Conservation (phyloP, 2,888 invertebrate species). For the Nemotelus nigrinus region DNA sequence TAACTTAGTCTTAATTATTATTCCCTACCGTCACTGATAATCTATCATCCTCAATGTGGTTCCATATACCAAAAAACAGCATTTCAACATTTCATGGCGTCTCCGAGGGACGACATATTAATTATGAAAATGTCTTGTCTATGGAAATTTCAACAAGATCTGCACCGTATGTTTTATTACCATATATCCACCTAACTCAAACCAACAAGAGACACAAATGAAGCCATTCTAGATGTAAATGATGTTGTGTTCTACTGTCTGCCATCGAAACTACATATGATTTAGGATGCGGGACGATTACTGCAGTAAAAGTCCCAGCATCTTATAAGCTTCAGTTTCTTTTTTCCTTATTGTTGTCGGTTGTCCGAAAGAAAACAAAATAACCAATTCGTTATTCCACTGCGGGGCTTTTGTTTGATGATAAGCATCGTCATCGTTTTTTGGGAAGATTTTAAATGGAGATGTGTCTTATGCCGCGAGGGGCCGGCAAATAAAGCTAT, state of each 20-base stretch:
- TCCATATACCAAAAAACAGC: too few species aligned
- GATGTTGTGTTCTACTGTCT: constrained; percentile 9
- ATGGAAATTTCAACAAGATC: constrained; percentile 10
- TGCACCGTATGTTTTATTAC: background rate
- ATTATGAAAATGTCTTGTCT: background rate
- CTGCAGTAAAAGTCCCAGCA: background rate
- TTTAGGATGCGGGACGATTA: background rate
- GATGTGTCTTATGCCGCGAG: constrained; percentile 2
- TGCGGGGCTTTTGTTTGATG: constrained; percentile 28
- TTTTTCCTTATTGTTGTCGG: background rate
- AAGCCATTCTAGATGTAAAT: constrained; percentile 17
- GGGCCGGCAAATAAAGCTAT: constrained; percentile 30
- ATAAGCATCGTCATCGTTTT: constrained; percentile 16
- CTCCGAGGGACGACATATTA: too few species aligned
- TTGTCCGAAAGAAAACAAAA: background rate
- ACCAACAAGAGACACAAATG: background rate
- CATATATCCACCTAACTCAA: background rate
- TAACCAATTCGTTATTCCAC: background rate
- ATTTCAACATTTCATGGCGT: too few species aligned
- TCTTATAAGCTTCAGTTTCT: background rate
- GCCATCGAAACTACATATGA: background rate
- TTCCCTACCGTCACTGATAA: too few species aligned
- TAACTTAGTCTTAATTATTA: too few species aligned
- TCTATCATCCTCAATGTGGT: too few species aligned
- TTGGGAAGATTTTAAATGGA: constrained; percentile 7